Evolutionary conservation across 2,888 invertebrate genomes (phyloP).

Genomic region (Pyrrhosoma nymphula): DNA sequence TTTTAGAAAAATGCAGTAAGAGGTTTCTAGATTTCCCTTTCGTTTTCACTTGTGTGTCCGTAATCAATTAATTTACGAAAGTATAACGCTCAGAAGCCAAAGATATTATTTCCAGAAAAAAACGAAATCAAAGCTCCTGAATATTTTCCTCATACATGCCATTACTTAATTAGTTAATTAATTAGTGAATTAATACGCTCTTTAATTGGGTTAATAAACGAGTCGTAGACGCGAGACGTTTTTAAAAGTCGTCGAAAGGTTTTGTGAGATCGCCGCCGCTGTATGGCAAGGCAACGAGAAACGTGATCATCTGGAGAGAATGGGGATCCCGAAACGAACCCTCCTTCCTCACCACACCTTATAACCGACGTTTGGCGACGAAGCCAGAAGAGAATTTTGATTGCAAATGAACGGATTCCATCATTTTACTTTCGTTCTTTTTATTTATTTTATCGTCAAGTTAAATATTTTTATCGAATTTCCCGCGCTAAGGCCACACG

Average conservation of each 20-base stretch:
- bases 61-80: background rate
- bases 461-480: conserved; percentile 14
- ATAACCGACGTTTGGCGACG: background rate
- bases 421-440: background rate
- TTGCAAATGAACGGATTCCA: background rate
- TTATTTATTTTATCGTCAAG: background rate
- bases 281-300: background rate
- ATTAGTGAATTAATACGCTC: background rate
- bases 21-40: background rate
- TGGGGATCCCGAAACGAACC: background rate
- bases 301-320: conserved; percentile 6
- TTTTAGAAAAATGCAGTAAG: background rate
- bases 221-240: conserved; percentile 32
- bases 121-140: background rate
- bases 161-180: conserved; percentile 39
- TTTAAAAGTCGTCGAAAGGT: background rate
- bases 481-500: background rate
- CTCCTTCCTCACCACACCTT: too few species aligned
- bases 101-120: background rate
- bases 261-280: background rate
- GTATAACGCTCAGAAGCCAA: background rate
- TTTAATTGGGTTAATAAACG: background rate
- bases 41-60: background rate
- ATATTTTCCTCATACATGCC: background rate
- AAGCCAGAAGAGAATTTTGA: background rate